Conservation (phyloP, 2,113 vertebrate genomes). For the Ammodytes marinus region DNA sequence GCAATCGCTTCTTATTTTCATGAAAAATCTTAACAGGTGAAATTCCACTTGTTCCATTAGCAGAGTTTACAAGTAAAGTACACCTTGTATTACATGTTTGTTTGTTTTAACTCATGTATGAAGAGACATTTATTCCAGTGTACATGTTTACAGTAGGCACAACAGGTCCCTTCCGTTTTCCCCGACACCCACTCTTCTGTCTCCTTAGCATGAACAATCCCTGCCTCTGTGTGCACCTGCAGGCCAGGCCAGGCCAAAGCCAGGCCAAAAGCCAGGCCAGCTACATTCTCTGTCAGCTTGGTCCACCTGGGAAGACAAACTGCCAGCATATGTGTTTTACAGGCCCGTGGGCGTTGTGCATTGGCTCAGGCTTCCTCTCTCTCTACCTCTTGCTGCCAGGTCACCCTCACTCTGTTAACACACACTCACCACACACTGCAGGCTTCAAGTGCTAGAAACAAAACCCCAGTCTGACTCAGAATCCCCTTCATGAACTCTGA, state of each 20-base stretch:
- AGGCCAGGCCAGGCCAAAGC: slow-evolving; percentile 26
- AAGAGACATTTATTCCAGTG: neutral
- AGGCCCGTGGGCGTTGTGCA: slow-evolving; percentile 46
- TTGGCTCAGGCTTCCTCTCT: slow-evolving; percentile 20
- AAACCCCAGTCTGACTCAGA: slow-evolving; percentile 50
- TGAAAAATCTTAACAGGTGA: too few species aligned
- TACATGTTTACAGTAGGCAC: slow-evolving; percentile 44
- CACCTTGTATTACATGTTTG: too few species aligned
- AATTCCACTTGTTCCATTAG: too few species aligned
- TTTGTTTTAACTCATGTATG: too few species aligned
- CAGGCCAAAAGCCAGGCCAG: slow-evolving; percentile 16
- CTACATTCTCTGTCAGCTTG: slow-evolving; percentile 40
- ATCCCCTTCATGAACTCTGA: slow-evolving; percentile 15
- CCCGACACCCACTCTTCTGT: slow-evolving; percentile 19
- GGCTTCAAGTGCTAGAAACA: slow-evolving; percentile 30
- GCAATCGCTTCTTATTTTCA: too few species aligned
- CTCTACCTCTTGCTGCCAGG: slow-evolving; percentile 55
- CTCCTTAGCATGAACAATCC: slow-evolving; percentile 65
- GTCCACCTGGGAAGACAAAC: slow-evolving; percentile 70
- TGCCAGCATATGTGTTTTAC: slow-evolving; percentile 69
- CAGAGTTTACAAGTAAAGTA: too few species aligned
- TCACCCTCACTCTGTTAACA: slow-evolving; percentile 57
- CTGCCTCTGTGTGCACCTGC: slow-evolving; percentile 76
- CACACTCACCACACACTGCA: slow-evolving; percentile 55
- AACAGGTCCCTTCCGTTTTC: slow-evolving; percentile 3